phyloP scores from a whole-genome alignment of 2,888 invertebrate species.

The Zygothrica quintamaculata region DNA sequence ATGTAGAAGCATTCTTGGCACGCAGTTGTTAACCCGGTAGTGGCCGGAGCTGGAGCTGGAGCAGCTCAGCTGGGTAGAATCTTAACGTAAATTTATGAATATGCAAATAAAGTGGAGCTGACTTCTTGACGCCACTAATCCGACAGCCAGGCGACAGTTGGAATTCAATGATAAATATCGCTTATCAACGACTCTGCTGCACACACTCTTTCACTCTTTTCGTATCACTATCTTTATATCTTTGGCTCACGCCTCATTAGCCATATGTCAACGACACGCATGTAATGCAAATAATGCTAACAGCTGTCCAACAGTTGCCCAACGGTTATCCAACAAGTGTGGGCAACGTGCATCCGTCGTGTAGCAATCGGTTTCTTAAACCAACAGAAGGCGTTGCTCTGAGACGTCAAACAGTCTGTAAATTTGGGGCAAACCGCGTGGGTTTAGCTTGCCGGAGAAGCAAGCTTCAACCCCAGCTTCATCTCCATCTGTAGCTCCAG shows the following conservation, averaged over 20 bases:
- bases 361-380: constrained; percentile 18
- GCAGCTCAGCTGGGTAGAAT: constrained; percentile 1
- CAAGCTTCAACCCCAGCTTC: too few relatives aligned
- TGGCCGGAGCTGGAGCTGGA: not conserved
- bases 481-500: constrained; percentile 30
- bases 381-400: constrained; percentile 15
- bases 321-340: constrained; percentile 12
- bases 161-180: constrained; percentile 54
- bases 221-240: constrained; percentile 27
- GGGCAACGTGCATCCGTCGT: constrained; percentile 25
- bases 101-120: constrained; percentile 63
- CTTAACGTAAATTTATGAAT: constrained; percentile 57
- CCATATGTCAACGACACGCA: constrained; percentile 55
- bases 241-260: constrained; percentile 60
- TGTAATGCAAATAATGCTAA: constrained; percentile 14
- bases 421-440: constrained; percentile 60
- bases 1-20: constrained; percentile 18
- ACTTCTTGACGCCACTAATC: constrained; percentile 63
- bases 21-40: constrained; percentile 22
- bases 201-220: too few relatives aligned
- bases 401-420: constrained; percentile 34
- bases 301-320: constrained; percentile 1
- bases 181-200: constrained; percentile 50
- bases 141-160: constrained; percentile 49
- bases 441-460: constrained; percentile 43